Base-by-base conservation (phyloP, 2,113 vertebrate species). In the Pseudorectes ferrugineus region DNA sequence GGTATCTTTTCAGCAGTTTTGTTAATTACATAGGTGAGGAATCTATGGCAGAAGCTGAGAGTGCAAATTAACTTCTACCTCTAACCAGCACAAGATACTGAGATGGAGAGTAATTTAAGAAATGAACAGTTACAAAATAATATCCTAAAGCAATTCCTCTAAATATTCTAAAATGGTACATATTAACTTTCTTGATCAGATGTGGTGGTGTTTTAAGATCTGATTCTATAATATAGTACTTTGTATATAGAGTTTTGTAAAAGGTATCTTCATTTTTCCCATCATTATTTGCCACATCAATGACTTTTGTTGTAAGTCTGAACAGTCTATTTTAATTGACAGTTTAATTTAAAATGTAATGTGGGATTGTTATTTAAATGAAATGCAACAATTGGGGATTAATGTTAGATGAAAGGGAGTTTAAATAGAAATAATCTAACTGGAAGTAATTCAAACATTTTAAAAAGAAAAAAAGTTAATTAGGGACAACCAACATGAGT, bases 341-440 rank as follows among this genome's bases (percentile, higher is more conserved):
- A 85, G 29, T 86, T 92, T 88, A 77, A 90, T 79, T 74, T 89
- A 82, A 93, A 95, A 73, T 83, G 43, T 51, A 86, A 80, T 51
- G 18, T 84, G 14, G 15, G n/a, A 58, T 93, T 94, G 58, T 93
- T 46, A 91, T 93, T 95, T 91, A 86, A 84, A 92, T 95, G 13
- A 88, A 90, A 90, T 59, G 12, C 15, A 92, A 77, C 38, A 94
- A 58, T 61, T 51, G 38, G 18, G 24, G 11, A 72, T 93, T 86
- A 62, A 83, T 66, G 26, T 80, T 93, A 86, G 63, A 80, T 92
- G 55, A 93, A 94, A 80, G 38, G 10, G 61, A 87, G 33, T 86
- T 90, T 93, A 38, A 90, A 91, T 51, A 35, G 17, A 66, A 80
- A 36, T 19, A 86, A 71, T 85, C 36, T 83, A 77, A 83, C 75